Base-by-base conservation (phyloP, 2,113 vertebrate genomes). In the Syngnathus typhle region DNA sequence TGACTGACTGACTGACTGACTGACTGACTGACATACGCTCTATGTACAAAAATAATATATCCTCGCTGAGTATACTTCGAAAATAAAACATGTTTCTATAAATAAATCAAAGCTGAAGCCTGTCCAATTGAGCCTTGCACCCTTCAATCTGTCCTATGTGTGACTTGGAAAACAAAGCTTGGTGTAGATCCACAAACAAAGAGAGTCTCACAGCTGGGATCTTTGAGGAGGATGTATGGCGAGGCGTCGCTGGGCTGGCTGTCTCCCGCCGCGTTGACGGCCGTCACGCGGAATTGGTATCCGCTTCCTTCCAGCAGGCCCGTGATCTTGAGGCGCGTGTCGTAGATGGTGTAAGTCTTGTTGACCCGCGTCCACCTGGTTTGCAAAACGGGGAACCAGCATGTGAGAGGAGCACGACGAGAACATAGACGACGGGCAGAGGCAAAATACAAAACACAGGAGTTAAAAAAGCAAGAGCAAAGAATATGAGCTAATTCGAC, bases 361-460 rank as follows among this genome's bases (percentile, higher is more conserved):
- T 99, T 99, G 49, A 99, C 95, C 39, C 96, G 91, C 38, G 97
- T 99, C 96, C 96, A 99, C 69, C 96, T 95, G 69, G 92, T 85
- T 2, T 51, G 64, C 23, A 58, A 19, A n/a, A 59, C 4, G 4
- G 44, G 5, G 39, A 38, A 23, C 5, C 0, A 49, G 18, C 49
- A 0, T 0, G 0, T 44, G 7, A 19, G 1, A 4, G 15, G 9
- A 49, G 32, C 18, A 68, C 19, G 21, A 13, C 19, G 2, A 49
- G 1, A 44, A 4, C 0, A 39, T 37, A 52, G 6, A 19, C 49
- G 11, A 19, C 19, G 11, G 15, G 44, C 5, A 15, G 15, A 47
- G 18, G 18, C 5, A 51, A n/a, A n/a, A 19, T 51, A 19, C 19
- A 21, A 51, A 51, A 51, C 9, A 7, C 3, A 19, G 2, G 7